Base-by-base conservation (phyloP, 2,113 vertebrate genomes). In the Dromiciops gliroides region DNA sequence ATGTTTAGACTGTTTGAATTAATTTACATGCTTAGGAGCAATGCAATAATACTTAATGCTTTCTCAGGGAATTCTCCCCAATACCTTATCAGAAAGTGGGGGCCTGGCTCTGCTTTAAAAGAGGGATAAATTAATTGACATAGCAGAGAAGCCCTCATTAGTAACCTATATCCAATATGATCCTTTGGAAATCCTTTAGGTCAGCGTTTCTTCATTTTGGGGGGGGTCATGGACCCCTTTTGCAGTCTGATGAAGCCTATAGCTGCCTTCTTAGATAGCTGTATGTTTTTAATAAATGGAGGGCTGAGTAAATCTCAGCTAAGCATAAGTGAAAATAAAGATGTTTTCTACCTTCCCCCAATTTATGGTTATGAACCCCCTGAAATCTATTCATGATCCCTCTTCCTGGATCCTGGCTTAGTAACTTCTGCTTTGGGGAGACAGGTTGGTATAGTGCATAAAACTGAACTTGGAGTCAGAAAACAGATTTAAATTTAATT, bases 341-440 rank as follows among this genome's bases (percentile, higher is more conserved):
- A 4, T 75, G 5, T 7, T n/a, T 6, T 44, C 22, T 1, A 0
- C 16, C 37, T 16, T 0, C 44, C 2, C 4, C 67, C 6, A 6
- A 60, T 44, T n/a, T n/a, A 75, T 75, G 14, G 14, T n/a, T 1
- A 44, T 7, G 4, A 16, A 75, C 1, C 5, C 67, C 10, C 31
- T 67, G 31, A 37, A 67, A n/a, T 75, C 14, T 22, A n/a, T 75
- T 75, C 6, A n/a, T n/a, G 16, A 19, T 75, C 14, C n/a, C n/a
- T 75, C 37, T 75, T 75, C 37, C 16, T n/a, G 1, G 37, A 7
- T n/a, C 3, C 28, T 44, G 44, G 16, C 16, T 7, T 44, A 75
- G 44, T 3, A 75, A 75, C 37, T 6, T 0, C 14, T 75, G 37
- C 37, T 75, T 75, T 75, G 4, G 16, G 7, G 67, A 75, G 37